Evolutionary conservation across 2,888 invertebrate genomes (phyloP).

Genomic region (Tachystola acroxantha): DNA sequence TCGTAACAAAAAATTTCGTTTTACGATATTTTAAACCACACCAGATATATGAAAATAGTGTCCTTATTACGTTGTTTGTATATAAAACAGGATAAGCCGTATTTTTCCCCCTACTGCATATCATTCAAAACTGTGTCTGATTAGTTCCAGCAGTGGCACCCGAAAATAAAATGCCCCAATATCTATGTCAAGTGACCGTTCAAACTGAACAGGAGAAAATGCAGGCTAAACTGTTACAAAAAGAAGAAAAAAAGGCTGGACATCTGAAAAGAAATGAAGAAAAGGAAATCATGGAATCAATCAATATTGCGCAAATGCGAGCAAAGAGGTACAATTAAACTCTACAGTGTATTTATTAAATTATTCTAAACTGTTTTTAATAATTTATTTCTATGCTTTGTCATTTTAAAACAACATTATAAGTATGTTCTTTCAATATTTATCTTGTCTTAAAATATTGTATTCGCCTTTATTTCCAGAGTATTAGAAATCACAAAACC

Average conservation of each 20-base stretch:
- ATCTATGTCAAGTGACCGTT: slow-evolving; percentile 89
- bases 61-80: no score
- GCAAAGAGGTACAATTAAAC: slow-evolving; percentile 66
- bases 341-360: no score
- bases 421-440: no score
- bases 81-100: no score
- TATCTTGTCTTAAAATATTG: no score
- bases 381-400: neutral
- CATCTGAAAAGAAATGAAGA: slow-evolving; percentile 60
- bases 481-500: slow-evolving; percentile 65
- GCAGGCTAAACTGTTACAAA: slow-evolving; percentile 85
- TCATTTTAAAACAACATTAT: no score
- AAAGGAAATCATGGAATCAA: slow-evolving; percentile 55
- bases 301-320: slow-evolving; percentile 68
- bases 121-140: no score
- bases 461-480: slow-evolving; percentile 43
- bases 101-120: no score
- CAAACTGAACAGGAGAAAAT: slow-evolving; percentile 90
- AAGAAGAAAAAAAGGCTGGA: slow-evolving; percentile 88
- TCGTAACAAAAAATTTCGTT: no score
- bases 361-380: neutral
- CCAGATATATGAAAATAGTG: no score
- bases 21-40: no score
- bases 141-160: slow-evolving; percentile 54
- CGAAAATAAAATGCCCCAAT: slow-evolving; percentile 79